Conservation (phyloP, 2,797 vertebrate species). For the Chrosomus eos region DNA sequence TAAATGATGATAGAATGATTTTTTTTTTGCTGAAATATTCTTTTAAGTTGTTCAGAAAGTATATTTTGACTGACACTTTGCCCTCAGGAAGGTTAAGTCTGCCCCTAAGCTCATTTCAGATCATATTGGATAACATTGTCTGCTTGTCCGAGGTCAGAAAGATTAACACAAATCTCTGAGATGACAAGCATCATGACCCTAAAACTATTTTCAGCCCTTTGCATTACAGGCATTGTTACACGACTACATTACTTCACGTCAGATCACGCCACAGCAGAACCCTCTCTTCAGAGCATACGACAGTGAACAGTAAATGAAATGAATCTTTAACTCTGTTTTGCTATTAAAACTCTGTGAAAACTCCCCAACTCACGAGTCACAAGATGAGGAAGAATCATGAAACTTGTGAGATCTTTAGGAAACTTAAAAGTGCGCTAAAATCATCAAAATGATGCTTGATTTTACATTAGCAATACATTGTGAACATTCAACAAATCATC, state of each 20-base stretch:
- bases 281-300: background rate
- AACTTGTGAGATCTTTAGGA: background rate
- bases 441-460: background rate
- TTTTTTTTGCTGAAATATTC: background rate
- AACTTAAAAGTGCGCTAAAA: background rate
- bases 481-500: background rate
- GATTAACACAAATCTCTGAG: conserved; percentile 71
- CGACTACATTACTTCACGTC: conserved; percentile 29
- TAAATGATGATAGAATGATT: background rate
- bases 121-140: conserved; percentile 29
- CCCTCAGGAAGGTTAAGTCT: background rate
- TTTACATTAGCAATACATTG: too few species aligned
- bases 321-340: background rate
- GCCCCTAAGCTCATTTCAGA: background rate
- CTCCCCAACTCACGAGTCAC: background rate
- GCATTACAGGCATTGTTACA: conserved; percentile 63
- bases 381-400: background rate
- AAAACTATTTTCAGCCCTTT: conserved; percentile 65
- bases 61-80: conserved; percentile 1
- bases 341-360: background rate
- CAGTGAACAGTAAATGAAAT: background rate
- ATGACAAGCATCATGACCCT: conserved; percentile 55
- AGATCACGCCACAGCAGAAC: conserved; percentile 38
- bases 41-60: background rate
- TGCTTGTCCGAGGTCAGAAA: conserved; percentile 70